These are phyloP conservation scores for Leptopilina syphax DNA, from an alignment of 2,888 invertebrate species.

Conservation along the genomic window DNA sequence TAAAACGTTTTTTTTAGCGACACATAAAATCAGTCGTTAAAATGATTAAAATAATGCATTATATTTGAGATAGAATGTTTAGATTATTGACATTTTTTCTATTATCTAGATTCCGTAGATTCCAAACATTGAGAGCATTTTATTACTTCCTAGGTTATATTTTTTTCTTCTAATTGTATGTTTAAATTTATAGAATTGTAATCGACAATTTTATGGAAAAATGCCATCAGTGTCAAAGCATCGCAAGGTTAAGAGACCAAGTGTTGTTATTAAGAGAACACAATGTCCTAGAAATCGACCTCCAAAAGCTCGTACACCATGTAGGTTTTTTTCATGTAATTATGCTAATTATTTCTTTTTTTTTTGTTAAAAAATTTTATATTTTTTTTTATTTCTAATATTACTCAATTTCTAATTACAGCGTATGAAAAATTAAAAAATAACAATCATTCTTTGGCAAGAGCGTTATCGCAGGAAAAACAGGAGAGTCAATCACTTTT, in stretches of 20 bases:
- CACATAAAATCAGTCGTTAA: background rate
- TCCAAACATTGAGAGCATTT: too few relatives aligned
- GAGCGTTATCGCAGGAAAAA: conserved; percentile 68
- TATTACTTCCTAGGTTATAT: too few relatives aligned
- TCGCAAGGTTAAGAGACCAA: conserved; percentile 63
- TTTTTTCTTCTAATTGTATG: too few relatives aligned
- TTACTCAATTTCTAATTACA: conserved; percentile 48
- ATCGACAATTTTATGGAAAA: conserved; percentile 39
- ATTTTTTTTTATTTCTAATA: conserved; percentile 7
- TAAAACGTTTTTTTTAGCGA: background rate
- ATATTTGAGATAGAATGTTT: too few relatives aligned
- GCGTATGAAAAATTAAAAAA: conserved; percentile 68
- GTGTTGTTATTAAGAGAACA: conserved; percentile 61
- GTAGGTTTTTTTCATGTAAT: conserved; percentile 57
- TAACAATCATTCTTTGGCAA: conserved; percentile 69
- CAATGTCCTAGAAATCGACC: conserved; percentile 56
- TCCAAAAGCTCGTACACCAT: conserved; percentile 59
- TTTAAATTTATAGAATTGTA: background rate
- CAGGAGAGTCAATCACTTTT: conserved; percentile 66
- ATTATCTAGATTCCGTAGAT: too few relatives aligned
- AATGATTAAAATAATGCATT: background rate
- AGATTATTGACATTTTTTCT: too few relatives aligned
- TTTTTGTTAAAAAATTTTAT: background rate
- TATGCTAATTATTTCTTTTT: background rate
- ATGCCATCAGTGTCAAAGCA: conserved; percentile 67